Evolutionary conservation across 2,113 vertebrate genomes (phyloP), one percentile per base, ranked within the genome.

Genomic region (Chloebia gouldiae): DNA sequence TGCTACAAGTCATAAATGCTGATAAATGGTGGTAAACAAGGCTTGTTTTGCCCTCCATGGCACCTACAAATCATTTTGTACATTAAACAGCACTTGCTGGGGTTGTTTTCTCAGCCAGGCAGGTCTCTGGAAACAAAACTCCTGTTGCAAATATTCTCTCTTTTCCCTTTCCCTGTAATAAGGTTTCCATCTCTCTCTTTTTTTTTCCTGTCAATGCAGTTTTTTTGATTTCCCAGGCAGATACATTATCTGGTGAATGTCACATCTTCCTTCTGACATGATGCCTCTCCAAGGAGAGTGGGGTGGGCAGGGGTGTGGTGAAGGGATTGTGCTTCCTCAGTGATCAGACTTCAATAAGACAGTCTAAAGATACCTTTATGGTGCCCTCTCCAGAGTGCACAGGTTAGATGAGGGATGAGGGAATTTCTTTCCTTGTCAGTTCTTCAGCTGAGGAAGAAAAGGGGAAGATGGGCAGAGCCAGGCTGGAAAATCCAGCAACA

Each of bases 191-290:
- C 8, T 51, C 25, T 68, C 23, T 63, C 4, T 79, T 63, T 45
- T 28, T 78, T 86, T 81, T 51, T n/a, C 94, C 84, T 45, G 53
- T 33, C 81, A 69, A 85, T 72, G 75, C 56, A 78, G 91, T 76
- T 95, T 92, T 92, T 95, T 77, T 64, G 71, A 95, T 96, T 97
- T 96, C 88, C 59, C 90, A 92, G 78, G 90, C 76, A 91, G 86
- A 95, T 94, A 51, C 22, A 53, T 71, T 57, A 82, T 90, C 88
- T 91, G 83, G 70, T 73, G 88, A 65, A 17, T 37, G 44, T 51
- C 77, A 51, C 20, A 1, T 15, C 60, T 83, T 63, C 40, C 88
- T 81, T 27, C 40, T 89, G 42, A 91, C 75, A 49, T 3, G 6
- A 24, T 65, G 30, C 33, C 49, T 79, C 37, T 16, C 69, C 42